phyloP scores from a whole-genome alignment of 1,140 invertebrate genomes.

The Wiebesia pumilae region DNA sequence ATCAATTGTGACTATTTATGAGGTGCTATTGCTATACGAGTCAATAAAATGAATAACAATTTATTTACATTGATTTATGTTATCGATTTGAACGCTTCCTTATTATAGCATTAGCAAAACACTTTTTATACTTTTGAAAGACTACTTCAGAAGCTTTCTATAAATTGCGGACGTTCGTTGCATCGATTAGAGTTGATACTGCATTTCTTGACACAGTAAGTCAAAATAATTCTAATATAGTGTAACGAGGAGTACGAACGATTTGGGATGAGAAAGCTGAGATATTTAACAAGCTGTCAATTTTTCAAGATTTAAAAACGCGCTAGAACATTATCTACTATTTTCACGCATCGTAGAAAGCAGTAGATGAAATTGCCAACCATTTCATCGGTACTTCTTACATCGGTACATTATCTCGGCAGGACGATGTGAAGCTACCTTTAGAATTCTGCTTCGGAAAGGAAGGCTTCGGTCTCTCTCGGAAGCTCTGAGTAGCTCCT shows the following conservation, averaged over 20 bases:
- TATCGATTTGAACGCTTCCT: neutral
- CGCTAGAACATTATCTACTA: too few relatives aligned
- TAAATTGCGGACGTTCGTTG: neutral
- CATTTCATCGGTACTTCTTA: neutral
- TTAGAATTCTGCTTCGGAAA: neutral
- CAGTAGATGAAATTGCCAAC: neutral
- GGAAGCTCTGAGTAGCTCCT: conserved; percentile 60
- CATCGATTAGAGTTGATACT: neutral
- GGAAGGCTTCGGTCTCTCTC: conserved; percentile 40
- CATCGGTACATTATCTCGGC: too few relatives aligned
- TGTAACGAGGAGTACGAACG: too few relatives aligned
- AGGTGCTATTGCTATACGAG: neutral
- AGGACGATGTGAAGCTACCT: neutral
- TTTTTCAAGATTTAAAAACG: too few relatives aligned
- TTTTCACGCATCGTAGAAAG: too few relatives aligned
- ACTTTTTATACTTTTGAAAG: too few relatives aligned
- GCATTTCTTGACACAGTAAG: neutral
- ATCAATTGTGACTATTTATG: conserved; percentile 8
- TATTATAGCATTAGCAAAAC: too few relatives aligned
- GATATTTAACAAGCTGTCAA: too few relatives aligned
- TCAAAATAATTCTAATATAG: neutral
- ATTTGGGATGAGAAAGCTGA: too few relatives aligned
- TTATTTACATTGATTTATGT: neutral
- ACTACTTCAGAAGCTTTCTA: too few relatives aligned
- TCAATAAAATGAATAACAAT: neutral